These are phyloP conservation scores for Rafetus swinhoei DNA, from an alignment of 2,113 vertebrate species.

Conservation along the genomic window DNA sequence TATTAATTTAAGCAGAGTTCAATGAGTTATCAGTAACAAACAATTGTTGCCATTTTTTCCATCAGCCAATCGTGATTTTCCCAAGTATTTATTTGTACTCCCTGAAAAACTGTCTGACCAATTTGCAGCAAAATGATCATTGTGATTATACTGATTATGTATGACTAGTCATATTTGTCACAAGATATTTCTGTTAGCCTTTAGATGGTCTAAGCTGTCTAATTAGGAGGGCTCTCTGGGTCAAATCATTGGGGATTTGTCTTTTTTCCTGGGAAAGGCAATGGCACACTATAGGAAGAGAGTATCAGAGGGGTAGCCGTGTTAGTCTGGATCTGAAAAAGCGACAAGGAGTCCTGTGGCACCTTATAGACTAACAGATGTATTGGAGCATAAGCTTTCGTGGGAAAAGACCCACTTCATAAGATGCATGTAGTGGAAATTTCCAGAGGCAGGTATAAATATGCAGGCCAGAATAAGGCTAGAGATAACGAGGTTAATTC, in stretches of 20 bases:
- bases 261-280: neutral
- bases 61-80: neutral
- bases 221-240: neutral
- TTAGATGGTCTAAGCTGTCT: neutral
- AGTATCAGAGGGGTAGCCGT: neutral
- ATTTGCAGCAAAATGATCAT: neutral
- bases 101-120: neutral
- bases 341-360: no score
- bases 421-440: no score
- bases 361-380: no score
- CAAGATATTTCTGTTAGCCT: neutral
- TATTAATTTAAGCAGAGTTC: neutral
- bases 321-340: no score
- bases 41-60: neutral
- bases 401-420: no score
- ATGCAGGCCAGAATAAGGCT: no score
- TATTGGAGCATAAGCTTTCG: no score
- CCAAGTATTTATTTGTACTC: neutral
- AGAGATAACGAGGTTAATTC: no score
- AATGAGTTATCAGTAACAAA: neutral
- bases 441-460: no score
- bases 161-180: neutral
- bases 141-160: neutral
- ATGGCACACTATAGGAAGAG: neutral
- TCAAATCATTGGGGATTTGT: neutral